Conservation (phyloP, 2,888 invertebrate genomes). For the Pomacea canaliculata region DNA sequence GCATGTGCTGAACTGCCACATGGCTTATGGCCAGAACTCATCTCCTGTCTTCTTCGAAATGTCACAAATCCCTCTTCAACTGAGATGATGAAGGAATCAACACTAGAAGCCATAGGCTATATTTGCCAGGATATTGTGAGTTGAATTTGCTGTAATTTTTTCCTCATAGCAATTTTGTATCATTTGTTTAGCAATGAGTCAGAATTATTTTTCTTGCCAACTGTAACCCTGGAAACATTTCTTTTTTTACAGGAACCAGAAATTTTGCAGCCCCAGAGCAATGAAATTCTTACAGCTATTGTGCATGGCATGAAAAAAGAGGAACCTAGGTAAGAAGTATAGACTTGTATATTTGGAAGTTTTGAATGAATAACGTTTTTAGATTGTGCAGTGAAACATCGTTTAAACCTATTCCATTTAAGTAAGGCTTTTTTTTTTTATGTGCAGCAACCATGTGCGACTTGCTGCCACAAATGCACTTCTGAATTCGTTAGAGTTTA, state of each 20-base stretch:
- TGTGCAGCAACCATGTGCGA: constrained; percentile 85
- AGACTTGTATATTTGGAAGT: neutral
- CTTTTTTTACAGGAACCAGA: constrained; percentile 77
- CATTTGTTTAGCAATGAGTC: neutral
- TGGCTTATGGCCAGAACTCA: constrained; percentile 92
- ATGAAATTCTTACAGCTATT: constrained; percentile 97
- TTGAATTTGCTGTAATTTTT: constrained; percentile 21
- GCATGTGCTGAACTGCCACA: constrained; percentile 96
- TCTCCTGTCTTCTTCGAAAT: constrained; percentile 87
- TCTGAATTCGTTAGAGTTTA: constrained; percentile 97
- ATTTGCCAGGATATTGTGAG: constrained; percentile 95
- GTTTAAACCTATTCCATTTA: too few relatives aligned
- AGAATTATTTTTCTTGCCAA: neutral
- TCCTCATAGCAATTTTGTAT: neutral
- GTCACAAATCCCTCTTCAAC: constrained; percentile 85
- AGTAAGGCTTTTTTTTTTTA: neutral
- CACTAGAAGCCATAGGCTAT: constrained; percentile 97
- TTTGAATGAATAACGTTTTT: neutral
- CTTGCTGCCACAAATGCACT: constrained; percentile 97
- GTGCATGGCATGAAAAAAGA: constrained; percentile 98
- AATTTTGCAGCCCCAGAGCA: constrained; percentile 90
- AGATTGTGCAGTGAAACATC: too few relatives aligned
- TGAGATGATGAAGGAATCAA: constrained; percentile 95
- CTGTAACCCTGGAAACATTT: neutral
- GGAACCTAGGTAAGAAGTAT: constrained; percentile 77